Conservation (phyloP, 2,888 invertebrate species). For the Microctonus hyperodae region DNA sequence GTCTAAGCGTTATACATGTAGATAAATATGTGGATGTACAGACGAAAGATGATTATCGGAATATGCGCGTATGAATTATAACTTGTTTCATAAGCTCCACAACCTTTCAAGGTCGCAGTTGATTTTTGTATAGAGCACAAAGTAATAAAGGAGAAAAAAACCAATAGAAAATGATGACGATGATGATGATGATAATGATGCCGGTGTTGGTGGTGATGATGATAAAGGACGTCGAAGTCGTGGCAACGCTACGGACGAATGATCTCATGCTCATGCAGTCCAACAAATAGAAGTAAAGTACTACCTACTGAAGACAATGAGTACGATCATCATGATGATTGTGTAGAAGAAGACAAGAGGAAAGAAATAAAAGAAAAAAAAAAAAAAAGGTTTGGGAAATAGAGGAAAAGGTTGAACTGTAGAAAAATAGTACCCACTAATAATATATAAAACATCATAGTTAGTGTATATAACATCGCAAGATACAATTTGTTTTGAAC, state of each 20-base stretch:
- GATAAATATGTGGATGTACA: background rate
- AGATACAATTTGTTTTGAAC: background rate
- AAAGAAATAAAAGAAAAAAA: background rate
- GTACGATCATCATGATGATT: background rate
- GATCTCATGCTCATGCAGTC: background rate
- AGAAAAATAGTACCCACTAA: conserved; percentile 8
- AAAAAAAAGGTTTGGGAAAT: background rate
- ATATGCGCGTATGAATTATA: background rate
- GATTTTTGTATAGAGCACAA: background rate
- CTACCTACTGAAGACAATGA: background rate
- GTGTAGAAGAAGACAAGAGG: background rate
- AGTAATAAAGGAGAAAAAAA: background rate
- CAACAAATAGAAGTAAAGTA: background rate
- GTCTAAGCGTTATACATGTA: background rate
- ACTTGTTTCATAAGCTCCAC: background rate
- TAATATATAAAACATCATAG: conserved; percentile 5
- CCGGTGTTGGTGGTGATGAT: background rate
- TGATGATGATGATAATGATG: background rate
- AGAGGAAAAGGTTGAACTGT: background rate
- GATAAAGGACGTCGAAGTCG: background rate
- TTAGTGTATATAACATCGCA: background rate
- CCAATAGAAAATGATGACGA: background rate
- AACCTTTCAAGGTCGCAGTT: conserved; percentile 17
- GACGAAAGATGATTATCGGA: background rate
- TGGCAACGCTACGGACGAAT: background rate